Evolutionary conservation across 2,113 vertebrate genomes (phyloP), one percentile per base, ranked within the genome.

Genomic region (Hyla sarda): DNA sequence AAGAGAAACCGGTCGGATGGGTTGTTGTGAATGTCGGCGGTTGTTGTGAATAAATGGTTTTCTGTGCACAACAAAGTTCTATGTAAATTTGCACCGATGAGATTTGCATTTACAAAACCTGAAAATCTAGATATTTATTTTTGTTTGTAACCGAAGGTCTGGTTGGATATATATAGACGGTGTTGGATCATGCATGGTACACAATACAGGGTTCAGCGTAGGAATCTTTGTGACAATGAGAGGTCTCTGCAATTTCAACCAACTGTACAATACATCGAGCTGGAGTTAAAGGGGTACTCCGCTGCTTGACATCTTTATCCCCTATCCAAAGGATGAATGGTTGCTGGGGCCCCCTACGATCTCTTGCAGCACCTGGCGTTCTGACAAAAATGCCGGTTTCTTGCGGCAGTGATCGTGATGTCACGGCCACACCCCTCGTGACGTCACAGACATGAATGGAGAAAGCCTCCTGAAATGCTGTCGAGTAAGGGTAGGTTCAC

Each of bases 1-100:
- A 11, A 37, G 81, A 82, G 60, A n/a, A 82, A 69, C 60, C 80
- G 52, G 79, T 82, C 41, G n/a, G 79, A 21, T 76, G 25, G 25
- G 48, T 52, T 47, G 1, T 12, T 11, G 47, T 10, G 60, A 4
- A 48, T 48, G 41, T 3, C 12, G 5, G 47, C 0, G 10, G 14
- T 67, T 32, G 28, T 67, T n/a, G 41, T 41, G 16, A 41, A 41
- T 21, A 71, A 16, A 32, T 12, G 32, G 67, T 69, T 34, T 69
- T 69, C 67, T 23, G 28, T 17, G 5, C 30, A 65, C 28, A 67
- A 30, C 3, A 13, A 65, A 5, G 60, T 28, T 12, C 3, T 25
- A 30, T 11, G 16, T 21, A 19, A 30, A 69, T 69, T 69, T 37
- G 7, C 30, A 8, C 9, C 65, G 8, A 37, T 23, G 67, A 41